These are phyloP conservation scores for Ia io DNA, from an alignment of 2,113 vertebrate genomes.

Conservation along the genomic window DNA sequence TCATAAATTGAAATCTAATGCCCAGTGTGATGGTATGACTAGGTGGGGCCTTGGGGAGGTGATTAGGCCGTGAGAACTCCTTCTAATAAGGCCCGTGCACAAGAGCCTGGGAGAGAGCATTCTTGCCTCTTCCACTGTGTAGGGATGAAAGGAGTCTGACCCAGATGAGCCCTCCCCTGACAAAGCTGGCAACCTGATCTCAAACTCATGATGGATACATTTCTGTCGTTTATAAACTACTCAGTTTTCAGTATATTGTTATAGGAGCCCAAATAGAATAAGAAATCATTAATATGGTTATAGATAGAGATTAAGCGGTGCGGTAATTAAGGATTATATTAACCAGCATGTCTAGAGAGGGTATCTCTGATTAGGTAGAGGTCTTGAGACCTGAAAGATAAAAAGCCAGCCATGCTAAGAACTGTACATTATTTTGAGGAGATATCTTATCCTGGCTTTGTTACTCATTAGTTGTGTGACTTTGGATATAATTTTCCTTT, in stretches of 20 bases:
- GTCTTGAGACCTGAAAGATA: neutral
- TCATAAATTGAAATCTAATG: neutral
- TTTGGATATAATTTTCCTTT: neutral
- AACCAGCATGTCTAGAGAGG: neutral
- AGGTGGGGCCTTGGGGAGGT: neutral
- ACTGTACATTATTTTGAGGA: neutral
- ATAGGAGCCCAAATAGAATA: neutral
- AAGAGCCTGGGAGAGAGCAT: accelerated
- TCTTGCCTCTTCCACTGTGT: neutral
- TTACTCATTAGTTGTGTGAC: neutral
- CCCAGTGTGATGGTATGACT: neutral
- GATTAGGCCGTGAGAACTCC: neutral
- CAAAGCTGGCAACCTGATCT: neutral
- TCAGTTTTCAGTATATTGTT: neutral
- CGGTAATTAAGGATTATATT: neutral
- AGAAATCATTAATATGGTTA: neutral
- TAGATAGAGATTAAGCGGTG: neutral
- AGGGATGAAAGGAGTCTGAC: neutral
- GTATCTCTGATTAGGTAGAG: neutral
- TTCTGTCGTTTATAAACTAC: neutral
- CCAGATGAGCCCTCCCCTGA: accelerated
- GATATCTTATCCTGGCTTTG: neutral
- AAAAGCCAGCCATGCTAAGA: neutral
- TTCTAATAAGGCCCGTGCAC: neutral
- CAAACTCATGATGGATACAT: neutral